These are phyloP conservation scores for Clarias macrocephalus DNA, from an alignment of 2,113 vertebrate species.

Conservation along the genomic window DNA sequence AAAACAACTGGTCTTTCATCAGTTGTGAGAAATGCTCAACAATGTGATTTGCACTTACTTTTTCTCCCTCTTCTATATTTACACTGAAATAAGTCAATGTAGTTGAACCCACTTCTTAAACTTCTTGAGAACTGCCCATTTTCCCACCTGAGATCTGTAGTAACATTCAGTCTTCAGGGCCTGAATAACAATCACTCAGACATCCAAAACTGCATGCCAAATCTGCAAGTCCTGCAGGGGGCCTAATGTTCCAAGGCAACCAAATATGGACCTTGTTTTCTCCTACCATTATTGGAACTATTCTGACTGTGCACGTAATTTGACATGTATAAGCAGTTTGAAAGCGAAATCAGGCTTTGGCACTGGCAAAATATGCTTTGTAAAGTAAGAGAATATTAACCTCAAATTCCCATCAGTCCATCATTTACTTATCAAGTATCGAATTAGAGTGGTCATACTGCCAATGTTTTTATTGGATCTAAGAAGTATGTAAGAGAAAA, in stretches of 20 bases:
- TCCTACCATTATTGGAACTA: slow-evolving; percentile 40
- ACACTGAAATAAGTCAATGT: slow-evolving; percentile 35
- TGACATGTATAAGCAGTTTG: slow-evolving; percentile 45
- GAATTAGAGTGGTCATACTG: slow-evolving; percentile 34
- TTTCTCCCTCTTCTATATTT: slow-evolving; percentile 37
- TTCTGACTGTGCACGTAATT: slow-evolving; percentile 37
- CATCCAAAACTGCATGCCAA: slow-evolving; percentile 34
- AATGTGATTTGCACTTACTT: slow-evolving; percentile 45
- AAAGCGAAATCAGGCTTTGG: slow-evolving; percentile 34
- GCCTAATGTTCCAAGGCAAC: slow-evolving; percentile 40
- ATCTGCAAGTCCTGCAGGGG: slow-evolving; percentile 35
- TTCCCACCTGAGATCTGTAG: slow-evolving; percentile 49
- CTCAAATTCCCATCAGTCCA: slow-evolving; percentile 40
- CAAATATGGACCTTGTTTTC: slow-evolving; percentile 42
- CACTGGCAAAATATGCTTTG: slow-evolving; percentile 39
- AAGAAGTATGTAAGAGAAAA: slow-evolving; percentile 28
- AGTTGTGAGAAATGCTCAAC: slow-evolving; percentile 16
- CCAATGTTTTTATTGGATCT: slow-evolving; percentile 40
- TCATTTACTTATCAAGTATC: slow-evolving; percentile 46
- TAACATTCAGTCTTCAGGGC: slow-evolving; percentile 45
- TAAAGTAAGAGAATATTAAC: slow-evolving; percentile 34
- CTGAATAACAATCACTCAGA: slow-evolving; percentile 50
- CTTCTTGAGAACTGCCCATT: slow-evolving; percentile 41
- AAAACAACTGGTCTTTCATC: slow-evolving; percentile 50
- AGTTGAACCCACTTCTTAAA: slow-evolving; percentile 21